These are phyloP conservation scores for Laticauda colubrina DNA, from an alignment of 2,113 vertebrate genomes.

Conservation along the genomic window DNA sequence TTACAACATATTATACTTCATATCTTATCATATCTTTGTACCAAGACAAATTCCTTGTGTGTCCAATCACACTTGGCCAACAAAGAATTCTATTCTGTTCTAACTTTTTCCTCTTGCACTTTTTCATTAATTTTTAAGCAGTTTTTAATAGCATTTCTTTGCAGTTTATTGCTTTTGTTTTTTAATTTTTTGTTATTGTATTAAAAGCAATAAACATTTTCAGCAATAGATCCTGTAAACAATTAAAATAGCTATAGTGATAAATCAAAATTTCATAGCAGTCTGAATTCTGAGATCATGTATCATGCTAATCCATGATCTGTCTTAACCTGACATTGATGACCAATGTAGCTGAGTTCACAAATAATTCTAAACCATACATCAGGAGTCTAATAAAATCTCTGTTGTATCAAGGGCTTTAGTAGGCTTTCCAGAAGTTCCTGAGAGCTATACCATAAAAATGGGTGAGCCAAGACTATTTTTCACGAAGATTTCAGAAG, in stretches of 20 bases:
- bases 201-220: background rate
- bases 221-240: background rate
- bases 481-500: background rate
- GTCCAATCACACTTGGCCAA: no score
- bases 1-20: background rate
- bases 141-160: background rate
- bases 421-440: background rate
- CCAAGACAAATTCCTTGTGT: no score
- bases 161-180: background rate
- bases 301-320: background rate
- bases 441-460: background rate
- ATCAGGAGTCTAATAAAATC: background rate
- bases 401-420: background rate
- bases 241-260: background rate
- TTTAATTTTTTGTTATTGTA: background rate
- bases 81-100: no score
- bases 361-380: background rate
- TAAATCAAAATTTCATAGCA: background rate
- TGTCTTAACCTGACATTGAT: background rate
- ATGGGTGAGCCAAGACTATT: background rate
- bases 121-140: background rate
- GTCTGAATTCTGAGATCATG: background rate
- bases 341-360: background rate
- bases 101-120: background rate
- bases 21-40: background rate